Conservation (phyloP, 2,113 vertebrate genomes). For the Tachysurus vachellii region DNA sequence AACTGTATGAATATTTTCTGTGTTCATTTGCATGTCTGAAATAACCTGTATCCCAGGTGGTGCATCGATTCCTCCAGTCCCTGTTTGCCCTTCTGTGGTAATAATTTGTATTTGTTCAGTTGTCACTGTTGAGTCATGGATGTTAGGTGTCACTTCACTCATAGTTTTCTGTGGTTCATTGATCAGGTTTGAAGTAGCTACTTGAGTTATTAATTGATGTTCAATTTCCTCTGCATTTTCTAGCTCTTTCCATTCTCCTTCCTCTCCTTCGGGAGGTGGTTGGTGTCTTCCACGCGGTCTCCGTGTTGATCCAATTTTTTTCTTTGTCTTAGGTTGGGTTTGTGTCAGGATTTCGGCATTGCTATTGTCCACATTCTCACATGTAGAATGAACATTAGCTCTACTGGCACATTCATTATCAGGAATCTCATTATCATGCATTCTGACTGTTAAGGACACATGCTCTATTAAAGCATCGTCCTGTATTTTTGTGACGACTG, state of each 20-base stretch:
- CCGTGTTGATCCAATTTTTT: constrained; percentile 13
- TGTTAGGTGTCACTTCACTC: background rate
- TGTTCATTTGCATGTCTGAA: too few species aligned
- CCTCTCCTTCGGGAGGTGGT: background rate
- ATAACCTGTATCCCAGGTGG: too few species aligned
- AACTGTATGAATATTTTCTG: too few species aligned
- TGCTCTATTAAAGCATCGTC: too few species aligned
- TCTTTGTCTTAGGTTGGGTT: constrained; percentile 7
- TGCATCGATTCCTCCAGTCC: background rate
- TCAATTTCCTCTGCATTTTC: constrained; percentile 9
- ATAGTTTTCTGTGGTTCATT: background rate
- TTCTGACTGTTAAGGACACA: too few species aligned
- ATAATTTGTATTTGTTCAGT: constrained; percentile 2
- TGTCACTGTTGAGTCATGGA: background rate
- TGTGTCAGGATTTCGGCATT: background rate
- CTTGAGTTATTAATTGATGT: background rate
- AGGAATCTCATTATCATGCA: too few species aligned
- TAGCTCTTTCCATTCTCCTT: background rate
- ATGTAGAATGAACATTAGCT: background rate
- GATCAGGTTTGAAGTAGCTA: background rate
- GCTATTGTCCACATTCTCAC: background rate
- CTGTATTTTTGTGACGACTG: too few species aligned
- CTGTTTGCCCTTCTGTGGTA: background rate
- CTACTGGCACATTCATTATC: background rate
- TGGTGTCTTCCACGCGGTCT: background rate